Evolutionary conservation across 1,140 invertebrate genomes (phyloP), one percentile per base, ranked within the genome.

Genomic region (Eriocheir sinensis): DNA sequence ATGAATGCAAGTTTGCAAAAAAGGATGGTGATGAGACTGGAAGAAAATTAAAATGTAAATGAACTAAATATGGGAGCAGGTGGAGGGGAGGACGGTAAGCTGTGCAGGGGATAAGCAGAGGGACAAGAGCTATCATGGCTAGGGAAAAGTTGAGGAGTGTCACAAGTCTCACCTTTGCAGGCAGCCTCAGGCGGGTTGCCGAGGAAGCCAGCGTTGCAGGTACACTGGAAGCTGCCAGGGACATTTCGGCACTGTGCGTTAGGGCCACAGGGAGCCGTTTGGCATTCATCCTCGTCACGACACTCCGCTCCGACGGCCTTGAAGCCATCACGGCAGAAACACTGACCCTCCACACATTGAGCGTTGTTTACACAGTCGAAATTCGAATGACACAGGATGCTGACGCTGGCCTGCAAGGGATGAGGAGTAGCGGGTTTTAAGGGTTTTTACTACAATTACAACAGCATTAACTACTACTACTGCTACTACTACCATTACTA

Each of bases 311-410:
- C 96, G n/a, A 97, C 97, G 0, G 98, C 98, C 95, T 98, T 97
- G 96, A 99, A 99, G 21, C 98, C 98, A 96, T 98, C 97, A 96
- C 98, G 98, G 96, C 99, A 99, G 97, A 98, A 98, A 96, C 99
- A 99, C 96, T 98, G 98, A 90, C 98, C 98, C 96, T 99, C 98
- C 60, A 98, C 97, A 96, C 98, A 99, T 96, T 98, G 98, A 0
- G 98, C 98, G 96, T 99, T 99, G 96, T 98, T 99, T 30, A 98
- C 98, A 96, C 98, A 99, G 96, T 99, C 98, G 96, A 98, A 99
- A 96, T 99, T 98, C 4, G 98, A 98, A 97, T 98, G 98, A 96
- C 98, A 99, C n/a, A 98, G 96, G 12, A 98, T 98, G 91, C 98
- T 98, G 3, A 99, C 98, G 96, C 99, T 98, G 79, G 98, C 97